These are phyloP conservation scores for Zoanthus gigantus DNA, from an alignment of 92 coral and sea anemone genomes.

Conservation along the genomic window DNA sequence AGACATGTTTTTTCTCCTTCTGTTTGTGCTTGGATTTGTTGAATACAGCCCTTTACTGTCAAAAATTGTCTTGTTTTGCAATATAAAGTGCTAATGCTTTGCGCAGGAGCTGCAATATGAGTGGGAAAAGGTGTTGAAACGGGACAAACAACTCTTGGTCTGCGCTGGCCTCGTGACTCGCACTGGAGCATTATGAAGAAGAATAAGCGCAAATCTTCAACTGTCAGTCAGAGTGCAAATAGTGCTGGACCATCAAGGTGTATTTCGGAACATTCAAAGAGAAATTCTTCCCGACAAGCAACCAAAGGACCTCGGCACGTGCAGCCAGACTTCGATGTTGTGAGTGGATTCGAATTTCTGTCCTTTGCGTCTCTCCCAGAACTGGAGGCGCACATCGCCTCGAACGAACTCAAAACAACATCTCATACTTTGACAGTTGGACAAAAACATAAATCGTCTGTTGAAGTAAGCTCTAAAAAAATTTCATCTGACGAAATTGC, in stretches of 20 bases:
- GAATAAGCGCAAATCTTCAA: conserved; percentile 20
- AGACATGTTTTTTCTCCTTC: conserved; percentile 30
- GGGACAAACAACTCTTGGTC: not conserved
- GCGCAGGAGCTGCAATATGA: not conserved
- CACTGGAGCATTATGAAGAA: conserved; percentile 20
- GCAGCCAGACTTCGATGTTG: conserved; percentile 80
- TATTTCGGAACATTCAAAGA: conserved; percentile 50
- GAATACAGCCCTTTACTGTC: not conserved
- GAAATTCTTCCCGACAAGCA: conserved; percentile 47
- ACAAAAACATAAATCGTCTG: conserved; percentile 52
- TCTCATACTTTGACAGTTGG: conserved; percentile 77
- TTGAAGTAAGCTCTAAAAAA: not conserved
- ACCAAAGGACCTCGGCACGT: conserved; percentile 39
- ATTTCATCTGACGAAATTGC: not conserved
- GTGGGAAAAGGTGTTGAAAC: not conserved
- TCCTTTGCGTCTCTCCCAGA: conserved; percentile 76
- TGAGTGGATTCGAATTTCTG: conserved; percentile 85
- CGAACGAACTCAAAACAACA: conserved; percentile 67
- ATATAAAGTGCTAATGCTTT: conserved; percentile 4
- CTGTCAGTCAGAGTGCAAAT: conserved; percentile 38
- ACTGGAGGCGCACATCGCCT: conserved; percentile 81
- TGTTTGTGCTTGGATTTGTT: conserved; percentile 11
- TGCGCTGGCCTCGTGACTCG: not conserved
- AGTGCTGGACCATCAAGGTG: conserved; percentile 44
- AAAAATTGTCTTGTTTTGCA: not conserved